phyloP scores from a whole-genome alignment of 1,140 invertebrate species.

The Zaprionus gabonicus region DNA sequence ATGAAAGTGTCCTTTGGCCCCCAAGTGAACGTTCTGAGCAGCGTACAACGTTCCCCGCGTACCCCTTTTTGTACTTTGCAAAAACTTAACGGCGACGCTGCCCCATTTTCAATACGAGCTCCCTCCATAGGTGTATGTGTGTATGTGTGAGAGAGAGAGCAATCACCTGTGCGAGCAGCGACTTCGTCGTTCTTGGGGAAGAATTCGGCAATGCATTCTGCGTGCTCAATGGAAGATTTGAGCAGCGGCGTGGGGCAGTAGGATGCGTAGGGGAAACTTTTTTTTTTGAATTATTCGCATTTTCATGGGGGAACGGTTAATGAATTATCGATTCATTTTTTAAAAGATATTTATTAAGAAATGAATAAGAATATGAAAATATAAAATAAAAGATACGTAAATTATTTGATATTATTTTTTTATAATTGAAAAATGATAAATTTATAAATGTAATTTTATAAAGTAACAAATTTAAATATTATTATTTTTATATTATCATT shows the following conservation, averaged over 20 bases:
- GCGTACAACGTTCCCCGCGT: neutral
- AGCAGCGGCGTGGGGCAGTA: slow-evolving; percentile 20
- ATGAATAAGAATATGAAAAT: too few species aligned
- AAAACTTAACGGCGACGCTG: slow-evolving; percentile 26
- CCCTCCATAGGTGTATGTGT: neutral
- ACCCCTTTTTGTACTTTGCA: neutral
- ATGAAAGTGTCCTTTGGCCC: slow-evolving; percentile 81
- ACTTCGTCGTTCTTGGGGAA: slow-evolving; percentile 24
- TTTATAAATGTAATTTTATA: too few species aligned
- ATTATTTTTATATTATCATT: too few species aligned
- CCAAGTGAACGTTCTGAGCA: slow-evolving; percentile 17
- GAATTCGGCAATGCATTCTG: slow-evolving; percentile 35
- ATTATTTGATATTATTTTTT: too few species aligned
- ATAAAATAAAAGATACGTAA: too few species aligned
- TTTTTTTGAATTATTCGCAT: too few species aligned
- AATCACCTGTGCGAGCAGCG: slow-evolving; percentile 18
- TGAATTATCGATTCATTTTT: too few species aligned
- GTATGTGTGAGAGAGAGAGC: neutral
- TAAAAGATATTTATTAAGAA: too few species aligned
- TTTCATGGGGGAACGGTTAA: too few species aligned
- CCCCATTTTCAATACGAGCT: neutral
- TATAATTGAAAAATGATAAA: too few species aligned
- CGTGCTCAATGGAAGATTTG: neutral
- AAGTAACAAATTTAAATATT: too few species aligned
- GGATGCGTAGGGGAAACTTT: neutral